A percentile compares a stretch with the other conserved stretches of the same genome.
Evolutionary conservation across 2,113 vertebrate species (phyloP).

Genomic region (Egretta garzetta): DNA sequence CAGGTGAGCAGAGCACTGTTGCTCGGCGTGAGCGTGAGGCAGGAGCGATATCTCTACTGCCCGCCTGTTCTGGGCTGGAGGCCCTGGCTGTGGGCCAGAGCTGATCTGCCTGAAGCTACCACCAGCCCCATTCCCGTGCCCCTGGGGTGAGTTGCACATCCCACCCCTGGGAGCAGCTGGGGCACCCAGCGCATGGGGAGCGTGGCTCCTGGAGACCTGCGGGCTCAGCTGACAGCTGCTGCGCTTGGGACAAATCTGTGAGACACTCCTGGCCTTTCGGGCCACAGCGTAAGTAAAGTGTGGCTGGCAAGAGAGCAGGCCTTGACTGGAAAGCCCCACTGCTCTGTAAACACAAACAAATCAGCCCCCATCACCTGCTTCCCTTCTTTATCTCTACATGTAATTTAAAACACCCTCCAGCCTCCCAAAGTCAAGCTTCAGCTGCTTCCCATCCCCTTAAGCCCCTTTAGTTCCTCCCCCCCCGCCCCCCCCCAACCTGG

Average conservation of each 20-base stretch:
- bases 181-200: neutral
- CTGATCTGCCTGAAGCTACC: neutral
- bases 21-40: neutral
- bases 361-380: constrained; percentile 60
- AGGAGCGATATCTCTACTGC: neutral
- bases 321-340: constrained; percentile 33
- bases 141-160: neutral
- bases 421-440: constrained; percentile 53
- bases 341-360: constrained; percentile 59
- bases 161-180: neutral
- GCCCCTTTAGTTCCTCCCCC: constrained; percentile 42
- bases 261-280: neutral
- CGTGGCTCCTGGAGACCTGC: rapidly evolving
- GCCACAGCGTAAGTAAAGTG: neutral
- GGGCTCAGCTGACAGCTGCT: rapidly evolving
- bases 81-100: neutral
- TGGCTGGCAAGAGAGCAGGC: constrained; percentile 1
- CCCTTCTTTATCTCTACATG: constrained; percentile 58
- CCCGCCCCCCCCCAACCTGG: neutral
- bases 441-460: constrained; percentile 61
- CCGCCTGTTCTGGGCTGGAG: neutral
- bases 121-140: neutral
- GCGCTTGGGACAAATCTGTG: neutral
- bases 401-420: constrained; percentile 63
- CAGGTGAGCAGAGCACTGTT: neutral